These are phyloP conservation scores for Callionymus lyra DNA, from an alignment of 2,113 vertebrate genomes.

Conservation along the genomic window DNA sequence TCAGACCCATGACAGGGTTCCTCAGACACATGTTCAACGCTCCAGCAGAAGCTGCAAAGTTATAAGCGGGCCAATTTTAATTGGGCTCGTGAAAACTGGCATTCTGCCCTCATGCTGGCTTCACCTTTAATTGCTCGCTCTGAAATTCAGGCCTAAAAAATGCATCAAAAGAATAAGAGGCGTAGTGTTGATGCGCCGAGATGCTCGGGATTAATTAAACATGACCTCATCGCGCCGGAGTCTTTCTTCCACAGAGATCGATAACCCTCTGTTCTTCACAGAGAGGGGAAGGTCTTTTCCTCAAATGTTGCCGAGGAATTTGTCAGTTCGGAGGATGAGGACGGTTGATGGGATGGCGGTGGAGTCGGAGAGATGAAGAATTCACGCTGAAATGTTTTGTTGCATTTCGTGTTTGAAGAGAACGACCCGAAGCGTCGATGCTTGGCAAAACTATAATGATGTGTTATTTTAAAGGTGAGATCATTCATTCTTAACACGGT, in stretches of 20 bases:
- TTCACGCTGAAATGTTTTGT: too few species aligned
- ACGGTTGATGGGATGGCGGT: too few species aligned
- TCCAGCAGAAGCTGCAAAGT: neutral
- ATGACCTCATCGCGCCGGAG: constrained; percentile 14
- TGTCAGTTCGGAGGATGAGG: too few species aligned
- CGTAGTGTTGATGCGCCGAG: constrained; percentile 21
- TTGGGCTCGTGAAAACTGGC: constrained; percentile 24
- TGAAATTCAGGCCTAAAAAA: constrained; percentile 38
- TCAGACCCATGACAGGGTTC: too few species aligned
- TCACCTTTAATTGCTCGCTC: constrained; percentile 42
- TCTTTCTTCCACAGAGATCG: constrained; percentile 20
- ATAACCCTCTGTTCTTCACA: constrained; percentile 25
- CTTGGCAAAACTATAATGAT: too few species aligned
- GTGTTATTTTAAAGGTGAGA: too few species aligned
- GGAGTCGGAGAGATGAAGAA: neutral
- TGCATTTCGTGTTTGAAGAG: too few species aligned
- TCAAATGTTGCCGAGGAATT: too few species aligned
- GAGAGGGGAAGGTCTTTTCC: too few species aligned
- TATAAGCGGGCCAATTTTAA: constrained; percentile 31
- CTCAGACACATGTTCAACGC: too few species aligned
- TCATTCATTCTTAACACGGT: too few species aligned
- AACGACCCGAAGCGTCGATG: too few species aligned
- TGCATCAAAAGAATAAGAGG: constrained; percentile 46
- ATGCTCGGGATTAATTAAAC: constrained; percentile 35
- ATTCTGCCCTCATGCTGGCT: constrained; percentile 16